Percentiles rank a stretch among this genome's conserved stretches.
These are phyloP conservation scores for Oceanites oceanicus DNA, from an alignment of 2,113 vertebrate species.

Conservation along the genomic window DNA sequence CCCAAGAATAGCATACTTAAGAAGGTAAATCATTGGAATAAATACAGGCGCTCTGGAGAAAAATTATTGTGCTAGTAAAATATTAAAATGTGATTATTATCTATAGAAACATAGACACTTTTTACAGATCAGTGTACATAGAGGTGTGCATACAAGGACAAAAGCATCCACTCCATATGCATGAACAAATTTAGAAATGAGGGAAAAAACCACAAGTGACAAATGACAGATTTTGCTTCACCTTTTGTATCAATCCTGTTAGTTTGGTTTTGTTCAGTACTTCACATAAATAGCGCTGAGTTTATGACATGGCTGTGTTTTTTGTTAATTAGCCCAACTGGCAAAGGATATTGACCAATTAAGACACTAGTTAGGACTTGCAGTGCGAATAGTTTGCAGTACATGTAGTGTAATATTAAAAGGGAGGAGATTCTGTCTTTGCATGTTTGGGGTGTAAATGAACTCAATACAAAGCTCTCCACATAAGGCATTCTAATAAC, in stretches of 20 bases:
- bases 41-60: neutral
- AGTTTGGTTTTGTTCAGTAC: neutral
- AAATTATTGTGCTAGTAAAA: neutral
- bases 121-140: neutral
- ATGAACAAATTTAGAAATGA: neutral
- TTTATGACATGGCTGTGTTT: neutral
- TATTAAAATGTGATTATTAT: neutral
- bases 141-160: rapidly evolving
- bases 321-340: neutral
- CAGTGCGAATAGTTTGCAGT: neutral
- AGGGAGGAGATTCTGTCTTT: neutral
- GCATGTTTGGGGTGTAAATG: neutral
- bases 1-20: neutral
- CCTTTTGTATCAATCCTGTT: neutral
- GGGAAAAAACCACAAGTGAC: neutral
- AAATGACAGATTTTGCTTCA: neutral
- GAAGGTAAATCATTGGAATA: neutral
- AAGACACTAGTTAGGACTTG: neutral
- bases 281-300: neutral
- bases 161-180: neutral
- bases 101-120: neutral
- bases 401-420: neutral
- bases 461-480: neutral
- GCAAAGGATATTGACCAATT: neutral
- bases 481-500: neutral